Conservation (phyloP, 2,888 invertebrate species). For the Spodoptera picta region DNA sequence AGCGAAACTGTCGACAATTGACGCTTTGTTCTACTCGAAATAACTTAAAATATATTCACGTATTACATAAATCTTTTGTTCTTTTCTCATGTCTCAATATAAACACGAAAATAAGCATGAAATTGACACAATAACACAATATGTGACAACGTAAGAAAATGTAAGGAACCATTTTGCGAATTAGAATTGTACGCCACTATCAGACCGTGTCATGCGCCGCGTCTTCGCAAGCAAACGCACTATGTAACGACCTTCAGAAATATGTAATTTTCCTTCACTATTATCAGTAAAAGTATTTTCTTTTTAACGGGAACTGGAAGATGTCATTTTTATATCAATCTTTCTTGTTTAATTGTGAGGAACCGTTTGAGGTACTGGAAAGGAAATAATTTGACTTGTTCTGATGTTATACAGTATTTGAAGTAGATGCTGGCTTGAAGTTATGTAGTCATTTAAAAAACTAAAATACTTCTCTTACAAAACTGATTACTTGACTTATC, state of each 20-base stretch:
- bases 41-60: conserved; percentile 24
- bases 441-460: too few species aligned
- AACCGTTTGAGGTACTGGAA: conserved; percentile 6
- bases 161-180: conserved; percentile 25
- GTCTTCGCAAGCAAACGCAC: conserved; percentile 34
- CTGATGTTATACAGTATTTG: too few species aligned
- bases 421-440: too few species aligned
- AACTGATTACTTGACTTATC: too few species aligned
- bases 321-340: conserved; percentile 7
- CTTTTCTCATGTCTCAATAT: conserved; percentile 24
- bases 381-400: not conserved
- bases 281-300: conserved; percentile 13
- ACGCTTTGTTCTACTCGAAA: conserved; percentile 15
- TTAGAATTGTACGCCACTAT: conserved; percentile 42
- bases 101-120: conserved; percentile 41
- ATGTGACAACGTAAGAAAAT: conserved; percentile 18
- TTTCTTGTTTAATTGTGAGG: conserved; percentile 11
- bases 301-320: conserved; percentile 3
- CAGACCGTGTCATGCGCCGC: conserved; percentile 44
- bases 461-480: too few species aligned
- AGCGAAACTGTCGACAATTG: conserved; percentile 14
- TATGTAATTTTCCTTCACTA: conserved; percentile 10
- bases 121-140: conserved; percentile 42
- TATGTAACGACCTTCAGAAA: conserved; percentile 40
- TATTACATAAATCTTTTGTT: conserved; percentile 52